Conservation (phyloP, 2,113 vertebrate species). For the Semnopithecus entellus region DNA sequence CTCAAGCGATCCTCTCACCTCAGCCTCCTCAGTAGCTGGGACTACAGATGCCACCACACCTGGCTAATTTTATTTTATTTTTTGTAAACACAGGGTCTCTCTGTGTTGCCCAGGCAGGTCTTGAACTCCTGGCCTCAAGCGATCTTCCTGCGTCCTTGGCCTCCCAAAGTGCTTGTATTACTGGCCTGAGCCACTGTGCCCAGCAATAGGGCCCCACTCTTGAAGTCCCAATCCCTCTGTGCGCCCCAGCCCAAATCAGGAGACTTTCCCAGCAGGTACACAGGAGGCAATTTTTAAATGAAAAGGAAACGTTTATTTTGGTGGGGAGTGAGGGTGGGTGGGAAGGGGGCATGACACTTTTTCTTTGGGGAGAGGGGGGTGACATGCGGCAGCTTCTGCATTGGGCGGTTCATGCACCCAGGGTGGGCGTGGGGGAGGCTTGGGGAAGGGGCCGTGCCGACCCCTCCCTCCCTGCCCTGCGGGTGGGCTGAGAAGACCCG, state of each 20-base stretch:
- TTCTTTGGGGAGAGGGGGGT: conserved; percentile 36
- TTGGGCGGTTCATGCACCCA: conserved; percentile 79
- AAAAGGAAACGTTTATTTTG: conserved; percentile 74
- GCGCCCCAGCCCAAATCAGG: background rate
- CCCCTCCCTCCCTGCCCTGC: conserved; percentile 73
- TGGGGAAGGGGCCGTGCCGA: conserved; percentile 51
- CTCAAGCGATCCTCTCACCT: too few species aligned
- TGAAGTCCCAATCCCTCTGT: background rate
- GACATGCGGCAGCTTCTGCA: conserved; percentile 79
- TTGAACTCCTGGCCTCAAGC: too few species aligned
- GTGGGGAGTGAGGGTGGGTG: background rate
- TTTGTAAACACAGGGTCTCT: too few species aligned
- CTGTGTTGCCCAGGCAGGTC: too few species aligned
- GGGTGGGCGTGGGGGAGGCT: conserved; percentile 73
- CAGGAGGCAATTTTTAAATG: conserved; percentile 44
- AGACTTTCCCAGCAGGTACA: background rate
- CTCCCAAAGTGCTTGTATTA: too few species aligned
- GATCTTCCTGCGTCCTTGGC: too few species aligned
- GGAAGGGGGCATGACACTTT: conserved; percentile 64
- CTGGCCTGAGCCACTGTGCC: too few species aligned
- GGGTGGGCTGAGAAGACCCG: conserved; percentile 75
- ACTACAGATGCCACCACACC: too few species aligned
- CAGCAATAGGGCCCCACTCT: background rate
- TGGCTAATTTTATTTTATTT: too few species aligned
- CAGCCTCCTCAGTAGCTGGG: too few species aligned